Evolutionary conservation across 2,797 vertebrate species (phyloP).

Genomic region (Syndactyla subalaris): DNA sequence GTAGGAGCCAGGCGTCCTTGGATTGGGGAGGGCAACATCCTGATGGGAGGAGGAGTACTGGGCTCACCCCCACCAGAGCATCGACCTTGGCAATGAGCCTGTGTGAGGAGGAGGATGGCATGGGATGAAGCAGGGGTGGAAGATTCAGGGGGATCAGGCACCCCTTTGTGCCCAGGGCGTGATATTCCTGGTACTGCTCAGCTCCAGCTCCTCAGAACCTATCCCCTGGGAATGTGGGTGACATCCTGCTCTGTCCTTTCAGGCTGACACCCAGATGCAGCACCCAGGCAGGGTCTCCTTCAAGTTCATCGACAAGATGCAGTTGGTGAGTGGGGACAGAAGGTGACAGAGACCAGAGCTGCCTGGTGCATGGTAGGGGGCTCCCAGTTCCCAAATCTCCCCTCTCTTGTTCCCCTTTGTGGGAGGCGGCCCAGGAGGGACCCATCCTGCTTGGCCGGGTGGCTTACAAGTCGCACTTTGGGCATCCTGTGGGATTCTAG

Average conservation of each 20-base stretch:
- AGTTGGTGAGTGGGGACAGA: slow-evolving; percentile 71
- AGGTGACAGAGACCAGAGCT: not conserved
- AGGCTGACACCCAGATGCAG: slow-evolving; percentile 82
- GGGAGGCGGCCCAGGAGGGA: not conserved
- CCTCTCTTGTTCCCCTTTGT: accelerated
- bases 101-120: not conserved
- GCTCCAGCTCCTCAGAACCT: not conserved
- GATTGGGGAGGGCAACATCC: accelerated
- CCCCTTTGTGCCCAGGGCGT: not conserved
- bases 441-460: not conserved
- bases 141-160: not conserved
- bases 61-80: not conserved
- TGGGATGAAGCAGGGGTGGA: not conserved
- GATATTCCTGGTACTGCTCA: not conserved
- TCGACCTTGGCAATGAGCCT: not conserved
- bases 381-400: accelerated
- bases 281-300: slow-evolving; percentile 69
- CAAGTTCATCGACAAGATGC: slow-evolving; percentile 64
- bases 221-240: not conserved
- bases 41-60: not conserved
- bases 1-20: not conserved
- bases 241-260: not conserved
- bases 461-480: not conserved
- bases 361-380: not conserved
- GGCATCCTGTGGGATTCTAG: not conserved